Percentiles rank a stretch among this genome's conserved stretches.
Conservation (phyloP, 2,888 invertebrate species). For the Sthenelais limicola region DNA sequence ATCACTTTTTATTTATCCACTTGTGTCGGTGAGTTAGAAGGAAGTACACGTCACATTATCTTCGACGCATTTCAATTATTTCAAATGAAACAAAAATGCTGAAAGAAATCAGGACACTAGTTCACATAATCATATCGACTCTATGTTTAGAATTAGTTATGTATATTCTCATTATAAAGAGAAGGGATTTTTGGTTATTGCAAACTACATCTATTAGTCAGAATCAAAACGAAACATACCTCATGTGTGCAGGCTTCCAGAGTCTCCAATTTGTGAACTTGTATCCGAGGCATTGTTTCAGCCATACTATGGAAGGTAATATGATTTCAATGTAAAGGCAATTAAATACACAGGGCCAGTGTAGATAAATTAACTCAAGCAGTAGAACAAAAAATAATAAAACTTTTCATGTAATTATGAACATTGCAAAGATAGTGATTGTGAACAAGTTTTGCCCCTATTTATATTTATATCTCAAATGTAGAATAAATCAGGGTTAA, state of each 20-base stretch:
- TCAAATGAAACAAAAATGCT: background rate
- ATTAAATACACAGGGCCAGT: background rate
- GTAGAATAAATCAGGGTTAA: too few species aligned
- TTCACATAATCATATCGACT: too few species aligned
- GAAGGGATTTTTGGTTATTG: background rate
- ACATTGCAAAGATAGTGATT: too few species aligned
- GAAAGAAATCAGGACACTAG: too few species aligned
- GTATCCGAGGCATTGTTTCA: slow-evolving; percentile 84
- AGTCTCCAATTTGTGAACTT: slow-evolving; percentile 90
- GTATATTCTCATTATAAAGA: too few species aligned
- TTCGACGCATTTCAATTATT: background rate
- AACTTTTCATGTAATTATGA: too few species aligned
- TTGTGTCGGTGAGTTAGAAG: background rate
- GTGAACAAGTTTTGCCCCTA: too few species aligned
- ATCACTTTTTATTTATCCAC: background rate
- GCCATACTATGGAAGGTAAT: slow-evolving; percentile 77
- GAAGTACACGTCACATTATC: background rate
- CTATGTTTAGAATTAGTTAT: too few species aligned
- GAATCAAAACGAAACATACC: slow-evolving; percentile 74
- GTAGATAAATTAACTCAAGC: background rate
- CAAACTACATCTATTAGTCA: background rate
- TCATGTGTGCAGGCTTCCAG: slow-evolving; percentile 96
- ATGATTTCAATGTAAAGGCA: background rate
- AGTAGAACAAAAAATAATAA: background rate
- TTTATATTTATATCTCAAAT: too few species aligned